These are phyloP conservation scores for Papilio aristodemus DNA, from an alignment of 1,140 invertebrate genomes.

Conservation along the genomic window DNA sequence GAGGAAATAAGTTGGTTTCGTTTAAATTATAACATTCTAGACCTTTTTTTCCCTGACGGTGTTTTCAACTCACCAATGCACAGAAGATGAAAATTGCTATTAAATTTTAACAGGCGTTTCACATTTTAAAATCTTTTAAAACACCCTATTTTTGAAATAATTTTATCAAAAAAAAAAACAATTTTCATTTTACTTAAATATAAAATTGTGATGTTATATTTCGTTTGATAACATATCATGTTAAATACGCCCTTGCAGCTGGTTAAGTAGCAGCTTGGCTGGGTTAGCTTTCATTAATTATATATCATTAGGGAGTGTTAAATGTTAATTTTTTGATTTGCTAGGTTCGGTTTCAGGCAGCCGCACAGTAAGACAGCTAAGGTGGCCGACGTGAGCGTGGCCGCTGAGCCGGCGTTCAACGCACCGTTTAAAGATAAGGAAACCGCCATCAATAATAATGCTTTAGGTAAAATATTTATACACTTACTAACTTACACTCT, in stretches of 20 bases:
- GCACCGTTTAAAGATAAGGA: conserved; percentile 69
- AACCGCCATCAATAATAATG: conserved; percentile 69
- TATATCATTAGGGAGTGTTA: conserved; percentile 28
- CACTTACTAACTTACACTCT: neutral
- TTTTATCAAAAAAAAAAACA: too few species aligned
- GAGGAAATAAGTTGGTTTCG: neutral
- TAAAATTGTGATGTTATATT: too few species aligned
- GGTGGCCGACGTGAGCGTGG: conserved; percentile 73
- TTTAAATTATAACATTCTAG: neutral
- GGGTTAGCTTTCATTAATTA: neutral
- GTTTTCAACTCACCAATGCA: neutral
- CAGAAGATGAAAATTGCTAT: neutral
- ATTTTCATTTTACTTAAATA: too few species aligned
- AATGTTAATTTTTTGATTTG: conserved; percentile 58
- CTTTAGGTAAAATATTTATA: conserved; percentile 54
- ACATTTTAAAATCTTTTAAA: neutral
- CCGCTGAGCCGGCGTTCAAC: conserved; percentile 72
- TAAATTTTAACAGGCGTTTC: neutral
- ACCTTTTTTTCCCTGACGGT: neutral
- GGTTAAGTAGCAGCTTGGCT: neutral
- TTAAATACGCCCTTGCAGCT: neutral
- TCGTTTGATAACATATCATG: too few species aligned
- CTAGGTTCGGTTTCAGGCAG: conserved; percentile 80
- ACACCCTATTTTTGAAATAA: neutral
- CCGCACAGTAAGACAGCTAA: conserved; percentile 74